These are phyloP conservation scores for Apantesis nais DNA, from an alignment of 2,888 invertebrate genomes.

Conservation along the genomic window DNA sequence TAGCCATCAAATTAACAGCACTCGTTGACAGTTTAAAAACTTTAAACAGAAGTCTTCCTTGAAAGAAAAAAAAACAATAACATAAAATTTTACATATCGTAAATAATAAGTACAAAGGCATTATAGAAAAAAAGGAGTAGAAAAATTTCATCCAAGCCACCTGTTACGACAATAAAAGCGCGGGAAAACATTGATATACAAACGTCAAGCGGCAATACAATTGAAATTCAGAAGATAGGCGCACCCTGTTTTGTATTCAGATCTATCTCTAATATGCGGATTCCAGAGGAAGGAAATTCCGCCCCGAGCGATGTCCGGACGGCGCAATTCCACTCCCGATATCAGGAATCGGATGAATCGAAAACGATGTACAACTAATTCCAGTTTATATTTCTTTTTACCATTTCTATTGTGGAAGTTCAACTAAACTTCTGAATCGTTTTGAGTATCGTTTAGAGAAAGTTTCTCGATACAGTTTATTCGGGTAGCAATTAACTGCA, in stretches of 20 bases:
- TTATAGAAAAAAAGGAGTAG: constrained; percentile 20
- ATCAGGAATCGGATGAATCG: constrained; percentile 32
- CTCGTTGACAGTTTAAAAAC: background rate
- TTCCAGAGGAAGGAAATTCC: constrained; percentile 42
- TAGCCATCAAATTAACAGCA: background rate
- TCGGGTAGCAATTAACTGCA: background rate
- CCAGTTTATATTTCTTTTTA: constrained; percentile 4
- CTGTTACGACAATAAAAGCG: constrained; percentile 49
- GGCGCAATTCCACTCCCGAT: constrained; percentile 33
- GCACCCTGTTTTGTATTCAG: constrained; percentile 47
- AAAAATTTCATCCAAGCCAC: constrained; percentile 40
- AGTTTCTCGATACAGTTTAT: background rate
- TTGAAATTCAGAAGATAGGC: constrained; percentile 49
- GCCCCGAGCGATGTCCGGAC: constrained; percentile 25
- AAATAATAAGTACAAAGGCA: background rate
- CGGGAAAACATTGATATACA: constrained; percentile 50
- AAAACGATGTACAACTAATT: constrained; percentile 23
- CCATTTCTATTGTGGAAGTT: background rate
- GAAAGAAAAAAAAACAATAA: background rate
- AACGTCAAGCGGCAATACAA: constrained; percentile 53
- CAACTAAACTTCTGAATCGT: background rate
- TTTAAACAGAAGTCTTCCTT: background rate
- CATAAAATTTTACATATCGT: constrained; percentile 2
- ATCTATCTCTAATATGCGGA: constrained; percentile 46
- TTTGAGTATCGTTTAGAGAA: background rate